Base-by-base conservation (phyloP, 2,113 vertebrate genomes). In the Cinclus cinclus region DNA sequence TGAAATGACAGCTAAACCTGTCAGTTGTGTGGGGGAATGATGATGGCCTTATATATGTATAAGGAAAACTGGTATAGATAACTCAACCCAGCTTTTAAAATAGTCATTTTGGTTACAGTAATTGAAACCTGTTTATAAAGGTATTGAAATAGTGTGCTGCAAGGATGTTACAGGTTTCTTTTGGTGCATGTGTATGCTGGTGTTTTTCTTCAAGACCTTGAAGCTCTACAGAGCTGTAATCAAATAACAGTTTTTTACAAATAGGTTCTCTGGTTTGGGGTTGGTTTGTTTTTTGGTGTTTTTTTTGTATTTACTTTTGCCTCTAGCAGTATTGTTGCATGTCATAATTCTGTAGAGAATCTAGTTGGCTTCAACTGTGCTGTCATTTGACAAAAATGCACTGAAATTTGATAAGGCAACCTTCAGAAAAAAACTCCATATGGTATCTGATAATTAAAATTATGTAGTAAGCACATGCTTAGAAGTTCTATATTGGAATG, bases 341-440 rank as follows among this genome's bases (percentile, higher is more conserved):
- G 62, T 92, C 47, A 67, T 79, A 83, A 67, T 91, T 95, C 35
- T 80, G 50, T 85, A 90, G 62, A 91, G 24, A 31, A 83, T 94
- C 42, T 75, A 75, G 55, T 85, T 91, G 76, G 85, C 77, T 93
- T 76, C 46, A 80, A n/a, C 28, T 55, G 41, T 47, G 37, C 53
- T 94, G 64, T 95, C 90, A 83, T 71, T 77, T 96, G 68, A 83
- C 50, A 95, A 89, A 96, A 92, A 95, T 69, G 35, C 17, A 12
- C 35, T 79, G 83, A 64, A 85, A 91, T 89, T 90, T 86, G 35
- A 39, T 92, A 75, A 75, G 31, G 24, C 56, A 88, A 12, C 42
- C 15, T 78, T 93, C 70, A 87, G 87, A 27, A 84, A 68, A 74
- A 93, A 89, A 21, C 30, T 75, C 23, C 28, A 37, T 8, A 1